phyloP scores from a whole-genome alignment of 2,888 invertebrate species.

The Epinotia demarniana region DNA sequence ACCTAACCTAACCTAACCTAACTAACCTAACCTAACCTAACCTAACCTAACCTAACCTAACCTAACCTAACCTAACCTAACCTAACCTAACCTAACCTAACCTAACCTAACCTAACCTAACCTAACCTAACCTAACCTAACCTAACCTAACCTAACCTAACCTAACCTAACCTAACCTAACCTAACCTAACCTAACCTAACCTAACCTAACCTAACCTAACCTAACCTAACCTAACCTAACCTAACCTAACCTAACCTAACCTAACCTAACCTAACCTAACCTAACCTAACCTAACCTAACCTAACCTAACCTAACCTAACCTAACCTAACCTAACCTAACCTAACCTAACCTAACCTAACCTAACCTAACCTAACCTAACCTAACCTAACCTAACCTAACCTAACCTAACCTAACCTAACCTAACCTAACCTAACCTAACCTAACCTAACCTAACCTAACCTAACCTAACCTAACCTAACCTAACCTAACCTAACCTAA shows the following conservation, averaged over 20 bases:
- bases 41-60: slow-evolving; percentile 45
- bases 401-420: slow-evolving; percentile 37
- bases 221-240: slow-evolving; percentile 50
- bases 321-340: slow-evolving; percentile 35
- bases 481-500: slow-evolving; percentile 28
- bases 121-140: slow-evolving; percentile 44
- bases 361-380: slow-evolving; percentile 25
- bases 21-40: slow-evolving; percentile 44
- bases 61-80: slow-evolving; percentile 44
- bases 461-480: slow-evolving; percentile 15
- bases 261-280: slow-evolving; percentile 49
- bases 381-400: slow-evolving; percentile 29
- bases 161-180: slow-evolving; percentile 51
- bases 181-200: slow-evolving; percentile 51
- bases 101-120: slow-evolving; percentile 47
- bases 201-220: slow-evolving; percentile 51
- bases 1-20: slow-evolving; percentile 44
- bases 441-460: slow-evolving; percentile 30
- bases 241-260: slow-evolving; percentile 49
- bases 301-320: slow-evolving; percentile 46
- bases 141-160: slow-evolving; percentile 49
- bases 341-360: slow-evolving; percentile 38
- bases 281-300: slow-evolving; percentile 50
- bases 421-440: slow-evolving; percentile 34
- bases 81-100: slow-evolving; percentile 46